Percentiles rank a stretch among this genome's conserved stretches.
Evolutionary conservation across 2,888 invertebrate species (phyloP).

Genomic region (Onthophagus sagittarius): DNA sequence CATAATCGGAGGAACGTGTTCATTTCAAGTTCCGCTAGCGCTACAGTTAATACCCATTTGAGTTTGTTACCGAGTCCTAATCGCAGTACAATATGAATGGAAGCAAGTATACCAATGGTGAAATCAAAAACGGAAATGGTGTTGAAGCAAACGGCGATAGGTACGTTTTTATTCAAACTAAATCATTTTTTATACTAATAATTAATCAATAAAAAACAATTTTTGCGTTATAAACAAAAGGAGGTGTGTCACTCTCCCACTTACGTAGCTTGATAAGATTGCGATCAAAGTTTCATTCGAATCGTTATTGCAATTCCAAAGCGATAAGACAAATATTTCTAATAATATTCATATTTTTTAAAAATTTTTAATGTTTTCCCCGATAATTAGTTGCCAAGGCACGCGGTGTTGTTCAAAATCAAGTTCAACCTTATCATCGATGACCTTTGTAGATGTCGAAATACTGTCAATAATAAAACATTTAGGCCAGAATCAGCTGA

Average conservation of each 20-base stretch:
- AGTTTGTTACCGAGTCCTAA: neutral
- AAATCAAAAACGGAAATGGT: neutral
- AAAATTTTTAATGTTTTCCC: neutral
- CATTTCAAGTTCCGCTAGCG: neutral
- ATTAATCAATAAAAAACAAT: no score
- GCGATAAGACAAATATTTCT: neutral
- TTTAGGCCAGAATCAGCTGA: neutral
- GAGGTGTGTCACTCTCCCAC: no score
- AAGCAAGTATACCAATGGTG: neutral
- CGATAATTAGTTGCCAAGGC: neutral
- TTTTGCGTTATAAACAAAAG: no score
- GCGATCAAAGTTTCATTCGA: no score
- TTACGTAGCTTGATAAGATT: no score
- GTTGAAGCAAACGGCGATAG: neutral
- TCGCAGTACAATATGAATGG: neutral
- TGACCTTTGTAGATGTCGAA: neutral
- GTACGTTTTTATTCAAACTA: neutral
- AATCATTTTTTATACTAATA: no score
- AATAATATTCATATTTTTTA: neutral
- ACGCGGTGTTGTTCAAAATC: neutral
- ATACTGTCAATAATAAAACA: neutral
- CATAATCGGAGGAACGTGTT: neutral
- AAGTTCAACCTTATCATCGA: neutral
- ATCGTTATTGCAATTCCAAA: no score
- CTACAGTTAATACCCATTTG: neutral